Evolutionary conservation across 2,113 vertebrate species (phyloP).

Genomic region (Laticauda laticaudata): DNA sequence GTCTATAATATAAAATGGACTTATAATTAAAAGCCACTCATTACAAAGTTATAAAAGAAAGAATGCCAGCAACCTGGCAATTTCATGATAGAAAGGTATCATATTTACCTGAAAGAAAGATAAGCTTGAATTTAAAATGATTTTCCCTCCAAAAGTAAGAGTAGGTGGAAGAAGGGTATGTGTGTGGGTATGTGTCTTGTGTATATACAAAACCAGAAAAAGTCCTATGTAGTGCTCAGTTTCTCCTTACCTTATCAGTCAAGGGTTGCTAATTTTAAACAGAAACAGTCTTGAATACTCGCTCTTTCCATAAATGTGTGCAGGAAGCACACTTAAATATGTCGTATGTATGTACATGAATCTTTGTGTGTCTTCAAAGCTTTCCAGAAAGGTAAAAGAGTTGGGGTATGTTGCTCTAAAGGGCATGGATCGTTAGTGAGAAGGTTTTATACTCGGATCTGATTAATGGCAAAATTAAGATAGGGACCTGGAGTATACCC

Average conservation of each 20-base stretch:
- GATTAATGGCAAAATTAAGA: neutral
- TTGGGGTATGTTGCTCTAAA: neutral
- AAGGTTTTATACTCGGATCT: neutral
- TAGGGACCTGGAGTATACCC: neutral
- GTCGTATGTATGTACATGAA: neutral
- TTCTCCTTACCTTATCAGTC: neutral
- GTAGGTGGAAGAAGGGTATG: neutral
- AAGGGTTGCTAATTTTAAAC: neutral
- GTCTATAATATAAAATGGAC: constrained; percentile 59
- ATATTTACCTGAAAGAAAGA: neutral
- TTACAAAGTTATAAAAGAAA: constrained; percentile 36
- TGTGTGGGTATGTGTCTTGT: neutral
- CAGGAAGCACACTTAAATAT: neutral
- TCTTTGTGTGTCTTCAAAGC: neutral
- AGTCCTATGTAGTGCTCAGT: neutral
- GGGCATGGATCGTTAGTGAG: neutral
- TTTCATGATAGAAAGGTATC: neutral
- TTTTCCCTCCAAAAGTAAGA: neutral
- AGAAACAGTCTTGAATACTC: neutral
- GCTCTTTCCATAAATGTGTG: neutral
- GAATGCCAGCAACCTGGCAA: neutral
- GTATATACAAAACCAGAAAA: neutral
- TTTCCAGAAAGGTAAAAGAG: neutral
- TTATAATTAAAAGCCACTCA: constrained; percentile 66
- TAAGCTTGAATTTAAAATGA: neutral